These are phyloP conservation scores for Sitta europaea DNA, from an alignment of 2,113 vertebrate genomes.

Conservation along the genomic window DNA sequence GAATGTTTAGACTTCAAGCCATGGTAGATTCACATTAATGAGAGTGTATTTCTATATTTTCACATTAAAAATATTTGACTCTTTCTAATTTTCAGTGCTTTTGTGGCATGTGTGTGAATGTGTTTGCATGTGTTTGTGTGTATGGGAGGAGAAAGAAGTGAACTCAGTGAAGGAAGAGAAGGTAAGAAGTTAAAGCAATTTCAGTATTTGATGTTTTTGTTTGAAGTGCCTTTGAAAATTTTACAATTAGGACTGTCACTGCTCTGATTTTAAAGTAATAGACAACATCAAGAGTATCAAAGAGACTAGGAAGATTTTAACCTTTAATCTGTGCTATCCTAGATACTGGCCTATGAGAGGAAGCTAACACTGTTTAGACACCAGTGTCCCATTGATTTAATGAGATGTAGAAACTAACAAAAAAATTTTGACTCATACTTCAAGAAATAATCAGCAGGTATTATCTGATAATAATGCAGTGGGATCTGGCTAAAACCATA, in stretches of 20 bases:
- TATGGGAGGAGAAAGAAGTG: not conserved
- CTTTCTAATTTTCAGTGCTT: not conserved
- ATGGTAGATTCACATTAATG: conserved; percentile 6
- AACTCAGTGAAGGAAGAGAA: not conserved
- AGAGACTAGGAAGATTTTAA: not conserved
- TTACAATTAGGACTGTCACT: not conserved
- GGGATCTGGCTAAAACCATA: not conserved
- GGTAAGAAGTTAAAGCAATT: not conserved
- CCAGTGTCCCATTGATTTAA: not conserved
- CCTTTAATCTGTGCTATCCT: not conserved
- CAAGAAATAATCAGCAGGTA: not conserved
- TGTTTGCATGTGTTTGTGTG: not conserved
- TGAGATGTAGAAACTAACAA: not conserved
- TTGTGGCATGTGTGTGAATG: not conserved
- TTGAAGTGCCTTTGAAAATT: not conserved
- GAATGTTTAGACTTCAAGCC: conserved; percentile 59
- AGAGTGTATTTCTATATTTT: not conserved
- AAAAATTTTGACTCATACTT: not conserved
- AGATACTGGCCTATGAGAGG: not conserved
- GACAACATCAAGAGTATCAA: not conserved
- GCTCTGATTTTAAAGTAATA: not conserved
- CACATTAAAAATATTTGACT: not conserved
- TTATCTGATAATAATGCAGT: not conserved
- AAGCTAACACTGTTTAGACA: not conserved
- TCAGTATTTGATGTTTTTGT: not conserved